Conservation (phyloP, 1,140 invertebrate genomes). For the Monochamus saltuarius region DNA sequence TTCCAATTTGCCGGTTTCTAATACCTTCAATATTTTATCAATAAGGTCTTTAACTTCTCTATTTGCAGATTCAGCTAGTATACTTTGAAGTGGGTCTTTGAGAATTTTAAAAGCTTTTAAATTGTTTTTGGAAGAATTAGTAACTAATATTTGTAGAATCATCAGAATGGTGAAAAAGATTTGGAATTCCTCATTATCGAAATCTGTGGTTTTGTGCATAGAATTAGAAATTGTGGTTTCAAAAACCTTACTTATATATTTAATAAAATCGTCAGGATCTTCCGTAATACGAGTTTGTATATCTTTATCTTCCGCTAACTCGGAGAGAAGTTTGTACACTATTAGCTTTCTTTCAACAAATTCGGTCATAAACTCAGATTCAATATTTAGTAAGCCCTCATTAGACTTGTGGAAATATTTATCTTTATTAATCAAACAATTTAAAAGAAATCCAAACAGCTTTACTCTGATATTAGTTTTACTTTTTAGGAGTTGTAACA, state of each 20-base stretch:
- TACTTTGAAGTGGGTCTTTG: constrained; percentile 25
- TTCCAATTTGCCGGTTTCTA: constrained; percentile 20
- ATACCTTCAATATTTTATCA: constrained; percentile 19
- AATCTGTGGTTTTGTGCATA: constrained; percentile 39
- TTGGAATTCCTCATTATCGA: constrained; percentile 38
- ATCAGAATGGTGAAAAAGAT: constrained; percentile 54
- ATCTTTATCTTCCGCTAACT: constrained; percentile 48
- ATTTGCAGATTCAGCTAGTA: constrained; percentile 37
- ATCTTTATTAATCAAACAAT: constrained; percentile 25
- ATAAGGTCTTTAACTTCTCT: constrained; percentile 28
- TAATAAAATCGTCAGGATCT: constrained; percentile 43
- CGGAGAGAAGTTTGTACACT: constrained; percentile 40
- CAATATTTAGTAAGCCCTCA: constrained; percentile 29
- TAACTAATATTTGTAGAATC: constrained; percentile 54
- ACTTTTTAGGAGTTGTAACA: constrained; percentile 26
- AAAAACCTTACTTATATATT: constrained; percentile 41
- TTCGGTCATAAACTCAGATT: constrained; percentile 29
- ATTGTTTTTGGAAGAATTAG: constrained; percentile 28
- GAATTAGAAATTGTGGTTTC: constrained; percentile 35
- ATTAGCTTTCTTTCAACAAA: constrained; percentile 35
- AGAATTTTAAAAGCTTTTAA: constrained; percentile 33
- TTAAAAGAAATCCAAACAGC: constrained; percentile 36
- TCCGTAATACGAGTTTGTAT: constrained; percentile 48
- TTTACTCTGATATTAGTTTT: constrained; percentile 15
- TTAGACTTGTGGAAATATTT: constrained; percentile 35